Conservation (phyloP, 2,888 invertebrate genomes). For the Napeogenes inachia region DNA sequence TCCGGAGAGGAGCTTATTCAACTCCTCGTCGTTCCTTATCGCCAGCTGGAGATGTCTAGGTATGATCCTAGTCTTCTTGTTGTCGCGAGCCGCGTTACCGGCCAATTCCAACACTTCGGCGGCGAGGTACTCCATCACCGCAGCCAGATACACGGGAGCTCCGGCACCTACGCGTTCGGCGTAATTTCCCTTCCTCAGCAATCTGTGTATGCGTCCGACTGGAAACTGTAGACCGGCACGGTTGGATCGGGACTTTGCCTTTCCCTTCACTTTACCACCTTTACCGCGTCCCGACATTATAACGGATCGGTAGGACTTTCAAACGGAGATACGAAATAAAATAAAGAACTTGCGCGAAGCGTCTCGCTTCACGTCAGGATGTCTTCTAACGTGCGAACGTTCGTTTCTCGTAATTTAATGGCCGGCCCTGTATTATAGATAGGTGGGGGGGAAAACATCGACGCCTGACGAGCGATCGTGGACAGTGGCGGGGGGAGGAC, state of each 20-base stretch:
- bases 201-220: constrained; percentile 72
- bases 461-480: no score
- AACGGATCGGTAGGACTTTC: no score
- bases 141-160: constrained; percentile 71
- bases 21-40: constrained; percentile 20
- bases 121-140: constrained; percentile 80
- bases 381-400: no score
- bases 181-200: constrained; percentile 75
- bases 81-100: constrained; percentile 81
- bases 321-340: no score
- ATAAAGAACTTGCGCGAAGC: no score
- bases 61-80: constrained; percentile 84
- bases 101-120: constrained; percentile 82
- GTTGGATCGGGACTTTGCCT: constrained; percentile 68
- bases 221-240: constrained; percentile 78
- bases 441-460: no score
- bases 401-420: no score
- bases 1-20: constrained; percentile 82
- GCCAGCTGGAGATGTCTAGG: constrained; percentile 54
- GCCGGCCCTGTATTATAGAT: no score
- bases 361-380: no score
- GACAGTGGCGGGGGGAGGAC: no score
- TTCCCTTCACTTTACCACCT: constrained; percentile 36
- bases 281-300: constrained; percentile 32
- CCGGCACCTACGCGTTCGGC: constrained; percentile 76